Base-by-base conservation (phyloP, 2,888 invertebrate species). In the Tetrapedia diversipes region DNA sequence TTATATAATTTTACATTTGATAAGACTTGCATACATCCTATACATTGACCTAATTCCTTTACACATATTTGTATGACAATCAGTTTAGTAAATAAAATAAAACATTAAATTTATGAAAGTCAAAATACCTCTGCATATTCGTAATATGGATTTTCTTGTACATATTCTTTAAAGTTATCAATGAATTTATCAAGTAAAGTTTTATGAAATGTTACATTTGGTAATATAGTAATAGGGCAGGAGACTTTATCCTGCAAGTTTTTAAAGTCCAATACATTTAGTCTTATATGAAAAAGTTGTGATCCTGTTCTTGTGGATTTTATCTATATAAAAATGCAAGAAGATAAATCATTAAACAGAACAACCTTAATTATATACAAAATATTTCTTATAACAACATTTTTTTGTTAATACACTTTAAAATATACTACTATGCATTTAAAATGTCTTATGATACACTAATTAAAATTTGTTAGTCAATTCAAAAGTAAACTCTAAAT, bases 141-240 rank as follows among this genome's bases (percentile, higher is more conserved):
- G 87, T 95, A 95, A 8, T 93, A 91, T 0, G 95, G 95, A 92
- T 97, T 97, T 80, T 93, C 93, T 1, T 93, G 92, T 1, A 97
- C 95, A 86, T 96, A 95, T 43, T 96, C 94, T 86, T 94, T 95
- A 90, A 98, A 98, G 0, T 96, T 96, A 64, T 95, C 95, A 29
- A 98, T 93, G 91, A 98, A 98, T 88, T 96, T 94, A 87, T 98
- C 98, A 64, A 96, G 94, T 3, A 97, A 92, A 0, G 96, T 95
- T 82, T 96, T 96, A 89, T 96, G 94, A 81, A 97, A 95, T 60
- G 94, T 94, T 47, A 96, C 94, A 88, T 95, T 94, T 4, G 95
- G 94, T 32, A 95, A 93, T 88, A 96, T 94, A 1, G 93, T 91
- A 61, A 97, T 95, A 1, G 95, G 95, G 16, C 95, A 92, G n/a